Conservation (phyloP, 2,113 vertebrate genomes). For the Sinocyclocheilus anophthalmus region DNA sequence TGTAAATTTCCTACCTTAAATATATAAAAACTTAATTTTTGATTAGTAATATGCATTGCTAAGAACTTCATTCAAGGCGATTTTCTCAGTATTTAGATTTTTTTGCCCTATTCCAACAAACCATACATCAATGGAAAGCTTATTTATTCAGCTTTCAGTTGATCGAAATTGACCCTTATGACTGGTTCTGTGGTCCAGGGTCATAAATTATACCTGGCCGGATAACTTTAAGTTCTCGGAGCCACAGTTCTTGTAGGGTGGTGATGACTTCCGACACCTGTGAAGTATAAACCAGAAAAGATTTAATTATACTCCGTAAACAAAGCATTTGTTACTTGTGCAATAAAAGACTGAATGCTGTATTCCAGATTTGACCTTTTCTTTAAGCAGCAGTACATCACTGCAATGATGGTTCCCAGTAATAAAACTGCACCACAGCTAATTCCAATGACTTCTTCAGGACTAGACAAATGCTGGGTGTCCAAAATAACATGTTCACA, state of each 20-base stretch:
- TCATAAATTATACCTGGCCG: background rate
- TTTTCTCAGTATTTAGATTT: too few species aligned
- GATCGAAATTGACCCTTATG: too few species aligned
- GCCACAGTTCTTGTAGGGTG: conserved; percentile 53
- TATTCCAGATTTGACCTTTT: conserved; percentile 61
- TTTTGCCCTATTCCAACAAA: too few species aligned
- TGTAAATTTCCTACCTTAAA: too few species aligned
- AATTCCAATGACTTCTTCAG: conserved; percentile 65
- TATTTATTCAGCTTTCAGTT: too few species aligned
- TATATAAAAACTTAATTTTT: too few species aligned
- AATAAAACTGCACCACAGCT: conserved; percentile 61
- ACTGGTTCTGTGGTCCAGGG: too few species aligned
- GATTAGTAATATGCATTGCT: too few species aligned
- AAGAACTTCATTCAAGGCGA: too few species aligned
- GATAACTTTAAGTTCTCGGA: conserved; percentile 49
- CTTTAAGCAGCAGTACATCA: conserved; percentile 53
- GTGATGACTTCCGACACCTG: conserved; percentile 61
- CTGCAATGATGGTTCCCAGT: conserved; percentile 43
- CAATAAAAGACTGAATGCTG: background rate
- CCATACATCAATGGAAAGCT: too few species aligned
- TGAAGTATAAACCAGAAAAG: background rate
- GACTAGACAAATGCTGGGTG: rapidly evolving
- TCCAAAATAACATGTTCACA: conserved; percentile 48
- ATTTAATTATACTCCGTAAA: too few species aligned
- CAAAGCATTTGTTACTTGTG: too few species aligned